Percentiles rank a stretch among this genome's conserved stretches.
Conservation (phyloP, 1,140 invertebrate species). For the Lepidurus couesii region DNA sequence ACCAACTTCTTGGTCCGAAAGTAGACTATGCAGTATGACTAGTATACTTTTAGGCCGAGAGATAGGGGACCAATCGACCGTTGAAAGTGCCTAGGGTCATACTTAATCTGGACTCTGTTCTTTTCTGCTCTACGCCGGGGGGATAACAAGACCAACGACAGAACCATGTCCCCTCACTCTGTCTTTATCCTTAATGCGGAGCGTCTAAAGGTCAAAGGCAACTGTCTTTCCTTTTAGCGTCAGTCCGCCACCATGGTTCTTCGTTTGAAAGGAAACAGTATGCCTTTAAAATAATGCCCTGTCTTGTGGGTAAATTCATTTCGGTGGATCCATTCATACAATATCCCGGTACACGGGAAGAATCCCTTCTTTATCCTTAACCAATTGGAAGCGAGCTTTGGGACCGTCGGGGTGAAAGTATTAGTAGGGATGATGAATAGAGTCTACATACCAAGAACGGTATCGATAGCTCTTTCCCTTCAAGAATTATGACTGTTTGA, state of each 20-base stretch:
- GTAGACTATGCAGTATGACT: background rate
- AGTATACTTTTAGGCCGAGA: background rate
- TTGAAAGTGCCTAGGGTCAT: background rate
- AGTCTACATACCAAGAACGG: background rate
- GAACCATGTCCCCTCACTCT: background rate
- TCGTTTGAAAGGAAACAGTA: no score
- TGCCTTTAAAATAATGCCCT: no score
- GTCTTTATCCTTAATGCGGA: background rate
- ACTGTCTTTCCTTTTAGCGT: no score
- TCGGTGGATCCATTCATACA: no score
- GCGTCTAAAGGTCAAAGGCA: background rate
- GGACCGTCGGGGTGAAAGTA: background rate
- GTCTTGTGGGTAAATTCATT: no score
- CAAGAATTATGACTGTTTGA: constrained; percentile 19
- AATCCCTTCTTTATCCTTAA: no score
- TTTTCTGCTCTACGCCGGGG: background rate
- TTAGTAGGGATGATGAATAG: background rate
- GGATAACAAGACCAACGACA: constrained; percentile 4
- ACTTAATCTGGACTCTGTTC: background rate
- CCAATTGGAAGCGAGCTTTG: no score
- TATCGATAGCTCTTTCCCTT: background rate
- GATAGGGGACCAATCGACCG: background rate
- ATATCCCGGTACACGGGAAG: no score
- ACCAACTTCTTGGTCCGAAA: background rate
- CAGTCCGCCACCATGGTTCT: no score